Percentiles rank a stretch among this genome's conserved stretches.
These are phyloP conservation scores for Solenopsis fugax DNA, from an alignment of 1,140 invertebrate genomes.

Conservation along the genomic window DNA sequence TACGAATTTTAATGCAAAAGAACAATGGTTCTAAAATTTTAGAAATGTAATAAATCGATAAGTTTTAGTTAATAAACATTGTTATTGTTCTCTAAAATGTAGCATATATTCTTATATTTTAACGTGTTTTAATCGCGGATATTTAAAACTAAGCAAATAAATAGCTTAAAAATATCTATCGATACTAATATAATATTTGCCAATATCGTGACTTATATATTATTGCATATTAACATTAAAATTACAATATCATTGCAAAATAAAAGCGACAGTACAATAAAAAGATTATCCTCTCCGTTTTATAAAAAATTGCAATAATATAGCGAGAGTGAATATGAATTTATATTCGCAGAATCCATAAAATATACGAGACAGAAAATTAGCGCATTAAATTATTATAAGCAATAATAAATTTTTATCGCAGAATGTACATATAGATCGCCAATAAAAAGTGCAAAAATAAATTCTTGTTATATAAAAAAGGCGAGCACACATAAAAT, in stretches of 20 bases:
- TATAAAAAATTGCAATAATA: neutral
- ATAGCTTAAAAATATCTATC: neutral
- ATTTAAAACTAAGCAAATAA: slow-evolving; percentile 13
- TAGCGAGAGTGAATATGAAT: neutral
- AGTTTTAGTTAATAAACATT: neutral
- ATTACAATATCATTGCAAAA: slow-evolving; percentile 6
- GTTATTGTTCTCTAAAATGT: neutral
- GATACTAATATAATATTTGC: neutral
- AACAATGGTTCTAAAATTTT: neutral
- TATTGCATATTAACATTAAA: slow-evolving; percentile 15
- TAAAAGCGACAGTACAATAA: too few relatives aligned
- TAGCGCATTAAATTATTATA: slow-evolving; percentile 24
- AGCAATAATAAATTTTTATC: slow-evolving; percentile 18
- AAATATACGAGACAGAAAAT: neutral
- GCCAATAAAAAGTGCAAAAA: slow-evolving; percentile 31
- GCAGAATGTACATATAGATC: neutral
- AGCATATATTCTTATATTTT: neutral
- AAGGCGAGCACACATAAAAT: slow-evolving; percentile 10
- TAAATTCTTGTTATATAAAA: slow-evolving; percentile 15
- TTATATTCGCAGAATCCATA: neutral
- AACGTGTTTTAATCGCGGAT: neutral
- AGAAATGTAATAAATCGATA: neutral
- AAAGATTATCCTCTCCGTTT: neutral
- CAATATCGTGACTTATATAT: neutral
- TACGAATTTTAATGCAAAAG: neutral